These are phyloP conservation scores for Anarrhichthys ocellatus DNA, from an alignment of 2,113 vertebrate species.

Conservation along the genomic window DNA sequence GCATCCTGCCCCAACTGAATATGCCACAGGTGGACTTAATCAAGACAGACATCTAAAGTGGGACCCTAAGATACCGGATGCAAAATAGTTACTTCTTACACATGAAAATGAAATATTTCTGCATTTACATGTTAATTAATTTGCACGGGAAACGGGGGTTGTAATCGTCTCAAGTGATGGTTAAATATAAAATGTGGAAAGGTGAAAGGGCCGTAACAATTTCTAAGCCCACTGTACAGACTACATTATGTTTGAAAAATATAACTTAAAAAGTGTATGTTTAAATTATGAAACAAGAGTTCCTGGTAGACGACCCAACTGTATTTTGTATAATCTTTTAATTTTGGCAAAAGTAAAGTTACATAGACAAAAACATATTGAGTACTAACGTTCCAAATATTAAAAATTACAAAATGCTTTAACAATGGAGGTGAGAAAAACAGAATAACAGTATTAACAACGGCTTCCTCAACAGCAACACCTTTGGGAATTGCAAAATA, in stretches of 20 bases:
- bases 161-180: background rate
- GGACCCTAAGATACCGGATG: background rate
- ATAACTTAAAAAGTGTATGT: background rate
- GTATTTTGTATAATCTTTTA: conserved; percentile 40
- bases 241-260: background rate
- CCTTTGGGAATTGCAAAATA: background rate
- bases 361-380: conserved; percentile 22
- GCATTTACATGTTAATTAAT: background rate
- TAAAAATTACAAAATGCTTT: conserved; percentile 59
- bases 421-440: background rate
- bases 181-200: background rate
- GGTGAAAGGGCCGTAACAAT: background rate
- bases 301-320: background rate
- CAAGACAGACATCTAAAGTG: background rate
- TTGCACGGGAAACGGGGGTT: background rate
- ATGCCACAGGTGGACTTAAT: background rate
- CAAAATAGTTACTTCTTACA: background rate
- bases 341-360: conserved; percentile 26
- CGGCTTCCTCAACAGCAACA: background rate
- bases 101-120: background rate
- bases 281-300: background rate
- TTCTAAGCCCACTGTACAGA: background rate
- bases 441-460: background rate
- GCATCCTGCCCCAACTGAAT: background rate
- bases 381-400: conserved; percentile 11